Base-by-base conservation (phyloP, 2,888 invertebrate species). In the Drepana falcataria region DNA sequence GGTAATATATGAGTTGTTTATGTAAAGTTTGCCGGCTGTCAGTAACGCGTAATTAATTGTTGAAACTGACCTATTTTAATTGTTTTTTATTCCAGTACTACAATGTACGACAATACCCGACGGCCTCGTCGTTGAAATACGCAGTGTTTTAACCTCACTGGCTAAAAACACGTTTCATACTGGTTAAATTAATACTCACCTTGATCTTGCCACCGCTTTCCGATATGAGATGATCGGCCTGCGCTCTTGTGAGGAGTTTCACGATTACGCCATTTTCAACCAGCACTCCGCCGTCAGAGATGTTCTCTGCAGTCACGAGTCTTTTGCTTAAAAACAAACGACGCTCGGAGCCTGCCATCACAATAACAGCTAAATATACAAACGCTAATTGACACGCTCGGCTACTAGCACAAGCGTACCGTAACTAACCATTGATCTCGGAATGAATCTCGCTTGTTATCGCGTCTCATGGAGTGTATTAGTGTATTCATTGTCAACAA, bases 251-350 rank as follows among this genome's bases (percentile, higher is more conserved):
- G 2, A 94, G 69, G 44, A 95, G 79, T 65, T 86, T 77, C 60
- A 87, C 77, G 63, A 95, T 94, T 63, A 90, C 89, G 21, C 94
- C 95, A 71, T 92, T 81, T 57, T 88, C 83, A 35, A 94, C 92
- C 44, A 95, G 77, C 59, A 94, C 91, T 35, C 93, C 93, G 48
- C 94, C 94, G 58, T 92, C 88, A 21, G 89, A 71, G 52, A 93
- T 86, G 49, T 81, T 83, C 55, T 84, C 80, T 60, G 92, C 88
- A 52, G 93, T 84, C 53, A 93, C 92, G 44, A 94, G 84, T 55
- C 79, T 81, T 60, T 69, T 80, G 64, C 92, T 91, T 60, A 91
- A 63, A 84, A 91, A 92, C 69, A 92, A 72, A 64, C 86, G 83
- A 57, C 77, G 77, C 55, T 71, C 65, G 57, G 70, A 58, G 63